Evolutionary conservation across 2,797 vertebrate species (phyloP), one percentile per base, ranked within the genome.

Genomic region (Podarcis lilfordi): DNA sequence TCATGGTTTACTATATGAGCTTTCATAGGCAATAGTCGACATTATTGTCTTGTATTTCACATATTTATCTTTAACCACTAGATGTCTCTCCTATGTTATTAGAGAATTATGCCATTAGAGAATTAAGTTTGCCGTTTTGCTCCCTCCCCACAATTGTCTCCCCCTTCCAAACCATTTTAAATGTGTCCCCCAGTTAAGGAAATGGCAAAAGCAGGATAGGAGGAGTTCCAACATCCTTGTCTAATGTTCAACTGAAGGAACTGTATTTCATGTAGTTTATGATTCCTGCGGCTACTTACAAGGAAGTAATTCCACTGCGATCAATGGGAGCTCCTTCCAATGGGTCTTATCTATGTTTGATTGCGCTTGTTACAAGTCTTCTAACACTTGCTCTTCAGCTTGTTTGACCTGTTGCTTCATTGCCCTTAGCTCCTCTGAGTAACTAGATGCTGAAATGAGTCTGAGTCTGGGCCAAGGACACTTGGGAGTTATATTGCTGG

Each of bases 31-130:
- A 78, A 71, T 17, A 83, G 32, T 50, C 21, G 23, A 69, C 17
- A 7, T 81, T 27, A 86, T 32, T 69, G 32, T 76, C 79, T 81
- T 32, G 43, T 55, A 37, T 81, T 81, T 84, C 74, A 43, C 64
- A 78, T 90, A 40, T 77, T 90, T 88, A 76, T 85, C 78, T 88
- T 85, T 88, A 85, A 64, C 90, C 90, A 88, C 90, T 91, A 88
- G 90, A 88, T 91, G 90, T 91, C 90, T 91, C 90, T 86, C 84
- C 75, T 82, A 82, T 86, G 80, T 88, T 88, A 81, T 88, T 82
- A 90, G 59, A 72, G 69, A 64, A 72, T 87, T 87, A 80, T 80
- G 68, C 29, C 27, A 84, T 76, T 85, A n/a, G 64, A 85, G 64
- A 82, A 69, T 84, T 80, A 87, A 76, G 40, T 40, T 50, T 59